These are phyloP conservation scores for Coturnix japonica DNA, from an alignment of 2,113 vertebrate genomes.

Conservation along the genomic window DNA sequence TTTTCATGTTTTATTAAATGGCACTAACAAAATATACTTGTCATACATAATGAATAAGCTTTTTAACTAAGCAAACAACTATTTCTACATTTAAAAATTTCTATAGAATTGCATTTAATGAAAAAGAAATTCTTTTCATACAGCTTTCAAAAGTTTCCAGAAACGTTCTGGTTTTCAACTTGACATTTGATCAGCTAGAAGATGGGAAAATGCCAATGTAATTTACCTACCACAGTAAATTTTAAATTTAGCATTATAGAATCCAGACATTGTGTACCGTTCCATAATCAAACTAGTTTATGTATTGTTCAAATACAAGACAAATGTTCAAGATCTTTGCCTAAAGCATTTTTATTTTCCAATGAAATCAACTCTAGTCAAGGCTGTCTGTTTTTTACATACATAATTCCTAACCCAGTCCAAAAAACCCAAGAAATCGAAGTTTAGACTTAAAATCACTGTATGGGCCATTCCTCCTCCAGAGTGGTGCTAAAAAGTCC, in stretches of 20 bases:
- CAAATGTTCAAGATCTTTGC: slow-evolving; percentile 28
- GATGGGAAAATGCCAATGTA: background rate
- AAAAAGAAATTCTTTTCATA: background rate
- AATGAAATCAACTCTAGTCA: background rate
- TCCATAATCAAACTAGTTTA: background rate
- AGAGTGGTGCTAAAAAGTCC: background rate
- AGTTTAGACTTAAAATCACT: background rate
- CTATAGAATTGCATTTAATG: background rate
- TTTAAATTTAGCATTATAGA: background rate
- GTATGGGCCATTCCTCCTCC: background rate
- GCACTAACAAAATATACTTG: background rate
- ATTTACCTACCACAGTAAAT: background rate
- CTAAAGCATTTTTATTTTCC: background rate
- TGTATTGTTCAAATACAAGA: slow-evolving; percentile 5
- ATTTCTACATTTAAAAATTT: background rate
- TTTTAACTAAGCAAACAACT: background rate
- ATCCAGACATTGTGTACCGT: background rate
- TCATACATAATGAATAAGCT: background rate
- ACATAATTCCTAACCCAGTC: background rate
- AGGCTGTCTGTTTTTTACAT: background rate
- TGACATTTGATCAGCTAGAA: background rate
- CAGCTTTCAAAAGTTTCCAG: background rate
- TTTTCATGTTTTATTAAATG: background rate
- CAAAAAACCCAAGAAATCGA: background rate
- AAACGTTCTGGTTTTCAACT: background rate